Percentiles rank a stretch among this genome's conserved stretches.
Evolutionary conservation across 1,140 invertebrate genomes (phyloP).

Genomic region (Drosophila seguyi): DNA sequence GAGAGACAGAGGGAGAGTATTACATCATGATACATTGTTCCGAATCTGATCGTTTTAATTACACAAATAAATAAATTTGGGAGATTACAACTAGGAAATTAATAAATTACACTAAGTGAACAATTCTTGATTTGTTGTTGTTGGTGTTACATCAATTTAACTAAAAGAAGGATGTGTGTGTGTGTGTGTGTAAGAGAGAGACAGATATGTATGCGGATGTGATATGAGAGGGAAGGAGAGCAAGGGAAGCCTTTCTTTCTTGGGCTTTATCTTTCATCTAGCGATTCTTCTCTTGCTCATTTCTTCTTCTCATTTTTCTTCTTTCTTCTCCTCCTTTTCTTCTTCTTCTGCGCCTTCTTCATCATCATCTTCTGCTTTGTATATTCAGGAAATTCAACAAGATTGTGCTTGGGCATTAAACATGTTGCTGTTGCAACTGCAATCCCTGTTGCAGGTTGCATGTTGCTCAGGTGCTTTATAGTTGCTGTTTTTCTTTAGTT

Average conservation of each 20-base stretch:
- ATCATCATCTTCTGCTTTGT: slow-evolving; percentile 37
- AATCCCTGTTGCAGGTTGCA: slow-evolving; percentile 36
- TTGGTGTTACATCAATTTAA: slow-evolving; percentile 63
- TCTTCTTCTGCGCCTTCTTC: slow-evolving; percentile 32
- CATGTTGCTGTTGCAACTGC: slow-evolving; percentile 47
- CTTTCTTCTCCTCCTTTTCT: slow-evolving; percentile 16
- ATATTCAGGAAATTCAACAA: slow-evolving; percentile 53
- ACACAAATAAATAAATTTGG: slow-evolving; percentile 41
- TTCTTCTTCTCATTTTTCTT: slow-evolving; percentile 15
- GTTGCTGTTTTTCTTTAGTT: slow-evolving; percentile 40
- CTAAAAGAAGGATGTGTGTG: slow-evolving; percentile 46
- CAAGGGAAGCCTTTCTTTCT: slow-evolving; percentile 24
- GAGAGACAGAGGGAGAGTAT: slow-evolving; percentile 24
- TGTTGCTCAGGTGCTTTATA: slow-evolving; percentile 45
- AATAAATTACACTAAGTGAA: slow-evolving; percentile 82
- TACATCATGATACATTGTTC: slow-evolving; percentile 50
- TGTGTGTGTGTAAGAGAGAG: slow-evolving; percentile 22
- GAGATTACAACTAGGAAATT: slow-evolving; percentile 73
- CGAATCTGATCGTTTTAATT: slow-evolving; percentile 45
- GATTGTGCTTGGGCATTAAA: slow-evolving; percentile 77
- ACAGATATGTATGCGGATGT: slow-evolving; percentile 21
- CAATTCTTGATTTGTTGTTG: slow-evolving; percentile 60
- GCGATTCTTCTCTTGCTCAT: slow-evolving; percentile 37
- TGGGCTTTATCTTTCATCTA: background rate
- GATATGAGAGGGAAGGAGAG: slow-evolving; percentile 32